Evolutionary conservation across 2,888 invertebrate species (phyloP).

Genomic region (Sialis lutaria): DNA sequence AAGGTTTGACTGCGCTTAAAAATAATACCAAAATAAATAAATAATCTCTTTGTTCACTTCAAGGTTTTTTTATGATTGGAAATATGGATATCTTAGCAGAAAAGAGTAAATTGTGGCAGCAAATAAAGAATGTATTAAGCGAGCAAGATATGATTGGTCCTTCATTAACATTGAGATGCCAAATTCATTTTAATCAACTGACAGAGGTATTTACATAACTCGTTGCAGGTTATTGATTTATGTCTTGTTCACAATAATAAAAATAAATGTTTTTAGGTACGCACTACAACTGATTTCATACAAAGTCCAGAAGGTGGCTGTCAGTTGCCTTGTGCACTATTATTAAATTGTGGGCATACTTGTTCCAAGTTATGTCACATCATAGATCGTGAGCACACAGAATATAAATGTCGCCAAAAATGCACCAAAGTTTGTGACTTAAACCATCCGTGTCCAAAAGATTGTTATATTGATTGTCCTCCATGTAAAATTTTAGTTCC

Average conservation of each 20-base stretch:
- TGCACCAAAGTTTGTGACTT: slow-evolving; percentile 33
- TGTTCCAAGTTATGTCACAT: slow-evolving; percentile 44
- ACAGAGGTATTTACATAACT: slow-evolving; percentile 19
- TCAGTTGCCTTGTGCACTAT: slow-evolving; percentile 28
- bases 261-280: slow-evolving; percentile 15
- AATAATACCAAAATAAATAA: slow-evolving; percentile 25
- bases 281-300: slow-evolving; percentile 25
- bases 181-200: slow-evolving; percentile 27
- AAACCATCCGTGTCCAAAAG: slow-evolving; percentile 30
- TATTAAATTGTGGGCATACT: slow-evolving; percentile 39
- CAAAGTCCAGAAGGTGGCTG: slow-evolving; percentile 45
- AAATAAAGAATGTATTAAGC: slow-evolving; percentile 30
- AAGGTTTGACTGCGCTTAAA: slow-evolving; percentile 20
- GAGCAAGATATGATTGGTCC: slow-evolving; percentile 33
- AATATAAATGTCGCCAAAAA: slow-evolving; percentile 26
- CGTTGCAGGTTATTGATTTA: too few relatives aligned
- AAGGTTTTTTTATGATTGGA: slow-evolving; percentile 55
- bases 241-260: too few relatives aligned
- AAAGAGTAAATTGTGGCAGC: slow-evolving; percentile 36
- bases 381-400: slow-evolving; percentile 31
- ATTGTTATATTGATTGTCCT: slow-evolving; percentile 28
- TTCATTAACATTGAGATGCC: slow-evolving; percentile 30
- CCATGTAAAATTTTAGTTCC: slow-evolving; percentile 26
- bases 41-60: slow-evolving; percentile 1
- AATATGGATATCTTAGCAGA: slow-evolving; percentile 41